Evolutionary conservation across 1,140 invertebrate genomes (phyloP), one percentile per base, ranked within the genome.

Genomic region (Wasmannia auropunctata): DNA sequence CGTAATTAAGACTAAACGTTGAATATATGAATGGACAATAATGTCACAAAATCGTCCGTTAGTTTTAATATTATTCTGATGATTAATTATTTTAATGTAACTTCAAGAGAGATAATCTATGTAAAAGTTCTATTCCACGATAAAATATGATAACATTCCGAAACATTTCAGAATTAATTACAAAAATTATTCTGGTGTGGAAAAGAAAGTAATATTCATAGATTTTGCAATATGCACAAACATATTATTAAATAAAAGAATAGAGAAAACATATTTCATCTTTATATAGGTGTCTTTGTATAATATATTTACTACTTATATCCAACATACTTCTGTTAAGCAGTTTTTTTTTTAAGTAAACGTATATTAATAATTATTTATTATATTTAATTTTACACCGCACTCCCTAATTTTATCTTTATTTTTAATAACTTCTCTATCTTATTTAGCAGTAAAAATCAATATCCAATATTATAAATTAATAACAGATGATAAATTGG

Each of bases 1-100:
- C 67, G 67, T 51, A 83, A 83, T 83, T 74, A 74, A 62, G 25
- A 25, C 65, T 81, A 31, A 81, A 70, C 6, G 43, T 56, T 7
- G 25, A 22, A 69, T 40, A 77, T 37, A 67, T 67, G 28, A 79
- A 49, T 19, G 40, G n/a, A 28, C 34, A n/a, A 25, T 58, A 49
- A 65, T 25, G 16, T 7, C n/a, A 25, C 6, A 25, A 67, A 25
- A 67, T 67, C 37, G 28, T 5, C 0, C 11, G 46, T 67, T 67
- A 43, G n/a, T 63, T 65, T 28, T 1, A 3, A 46, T 46, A 40
- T 25, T 46, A 28, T 46, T 43, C 22, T 28, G 22, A 46, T n/a
- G 22, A 43, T 67, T 37, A 40, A 40, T 40, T 37, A 22, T 40
- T 69, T 22, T 25, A 5, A 46, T 4, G 16, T 62, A 37, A 63